These are phyloP conservation scores for Apus apus DNA, from an alignment of 2,113 vertebrate genomes.

Conservation along the genomic window DNA sequence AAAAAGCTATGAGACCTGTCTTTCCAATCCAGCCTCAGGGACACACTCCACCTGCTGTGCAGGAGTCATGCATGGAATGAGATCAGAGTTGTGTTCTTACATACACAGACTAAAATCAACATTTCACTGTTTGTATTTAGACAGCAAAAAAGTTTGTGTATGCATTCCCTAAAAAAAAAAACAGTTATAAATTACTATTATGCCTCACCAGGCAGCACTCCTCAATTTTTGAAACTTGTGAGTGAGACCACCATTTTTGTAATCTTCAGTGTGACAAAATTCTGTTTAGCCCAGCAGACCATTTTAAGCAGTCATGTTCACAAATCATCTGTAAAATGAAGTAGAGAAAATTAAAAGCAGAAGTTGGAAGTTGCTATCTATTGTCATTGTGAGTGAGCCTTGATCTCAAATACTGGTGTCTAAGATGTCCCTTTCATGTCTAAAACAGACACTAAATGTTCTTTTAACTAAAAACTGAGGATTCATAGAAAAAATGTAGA, in stretches of 20 bases:
- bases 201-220: neutral
- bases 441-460: neutral
- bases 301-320: neutral
- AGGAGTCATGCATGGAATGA: rapidly evolving
- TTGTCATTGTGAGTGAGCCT: neutral
- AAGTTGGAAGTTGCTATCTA: neutral
- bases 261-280: neutral
- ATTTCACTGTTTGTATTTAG: neutral
- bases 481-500: neutral
- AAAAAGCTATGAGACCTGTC: neutral
- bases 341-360: neutral
- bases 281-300: neutral
- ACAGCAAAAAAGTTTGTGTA: neutral
- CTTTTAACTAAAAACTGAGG: neutral
- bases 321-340: neutral
- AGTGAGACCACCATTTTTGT: neutral
- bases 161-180: neutral
- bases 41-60: too few species aligned
- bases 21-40: neutral
- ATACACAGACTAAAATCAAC: neutral
- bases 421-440: neutral
- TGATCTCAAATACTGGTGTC: neutral
- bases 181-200: neutral
- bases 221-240: neutral
- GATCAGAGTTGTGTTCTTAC: neutral